Evolutionary conservation across 2,888 invertebrate genomes (phyloP), one percentile per base, ranked within the genome.

Genomic region (Mycogona germanica): DNA sequence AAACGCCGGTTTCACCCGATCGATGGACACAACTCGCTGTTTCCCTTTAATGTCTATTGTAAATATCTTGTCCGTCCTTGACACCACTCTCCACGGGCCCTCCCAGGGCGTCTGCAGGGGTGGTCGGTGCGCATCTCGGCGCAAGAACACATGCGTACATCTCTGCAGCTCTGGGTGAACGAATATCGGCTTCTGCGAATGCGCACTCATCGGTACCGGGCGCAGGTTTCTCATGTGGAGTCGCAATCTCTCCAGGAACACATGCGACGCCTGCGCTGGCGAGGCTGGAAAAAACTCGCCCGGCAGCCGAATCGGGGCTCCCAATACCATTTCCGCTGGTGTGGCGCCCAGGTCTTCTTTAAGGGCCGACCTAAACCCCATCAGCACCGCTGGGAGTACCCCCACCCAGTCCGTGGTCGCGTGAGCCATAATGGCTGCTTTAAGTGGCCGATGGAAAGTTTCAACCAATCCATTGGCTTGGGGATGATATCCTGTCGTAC

Each of bases 381-480:
- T n/a, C 19, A 48, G 17, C 1, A 48, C 48, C 3, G 23, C 9
- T 12, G 48, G 35, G 2, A 48, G 35, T 2, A 25, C 32, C 3
- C 5, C 5, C n/a, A 23, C n/a, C 48, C 48, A 48, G 3, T n/a
- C n/a, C 9, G 9, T 14, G 2, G 7, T 14, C 12, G 17, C 53
- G 25, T 46, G 47, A 35, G 30, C 29, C 58, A 55, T 61, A 2
- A 64, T 52, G 1, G 64, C 56, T 1, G 59, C 45, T 51, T 64
- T 66, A 0, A 64, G 53, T 7, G 55, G 54, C 2, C 63, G 58
- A 42, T 65, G 64, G 53, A 61, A 60, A 6, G 60, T 37, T 41
- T 65, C 62, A 0, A 65, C 57, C 51, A 64, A 45, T 2, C 64
- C 62, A 37, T 66, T 64, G 4, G 61, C 53, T 7, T 56, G 57